Evolutionary conservation across 2,888 invertebrate genomes (phyloP).

Genomic region (Dynastes maya): DNA sequence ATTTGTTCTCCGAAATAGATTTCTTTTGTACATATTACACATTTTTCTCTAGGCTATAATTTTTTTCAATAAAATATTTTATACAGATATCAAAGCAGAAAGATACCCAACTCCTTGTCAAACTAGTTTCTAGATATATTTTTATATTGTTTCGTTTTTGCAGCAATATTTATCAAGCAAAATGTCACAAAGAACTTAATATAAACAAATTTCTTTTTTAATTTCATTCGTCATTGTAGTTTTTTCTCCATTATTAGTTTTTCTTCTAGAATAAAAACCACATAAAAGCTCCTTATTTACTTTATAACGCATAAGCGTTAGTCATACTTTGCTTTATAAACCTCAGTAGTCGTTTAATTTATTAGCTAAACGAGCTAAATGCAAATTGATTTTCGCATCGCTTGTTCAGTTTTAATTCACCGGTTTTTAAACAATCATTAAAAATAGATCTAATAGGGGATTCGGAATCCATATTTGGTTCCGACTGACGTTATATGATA

Average conservation of each 20-base stretch:
- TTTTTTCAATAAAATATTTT: constrained; percentile 1
- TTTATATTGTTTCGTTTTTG: neutral
- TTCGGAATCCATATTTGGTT: too few species aligned
- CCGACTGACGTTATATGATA: too few species aligned
- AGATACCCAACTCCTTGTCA: constrained; percentile 24
- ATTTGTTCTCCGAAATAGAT: too few species aligned
- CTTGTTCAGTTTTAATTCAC: too few species aligned
- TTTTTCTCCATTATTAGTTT: too few species aligned
- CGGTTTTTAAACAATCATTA: too few species aligned
- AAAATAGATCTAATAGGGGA: too few species aligned
- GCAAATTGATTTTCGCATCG: neutral
- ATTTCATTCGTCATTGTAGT: too few species aligned
- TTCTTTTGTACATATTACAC: too few species aligned
- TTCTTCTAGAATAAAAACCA: too few species aligned
- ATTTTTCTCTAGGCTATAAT: neutral
- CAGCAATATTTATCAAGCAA: neutral
- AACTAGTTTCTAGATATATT: constrained; percentile 20
- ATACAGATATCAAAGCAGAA: neutral
- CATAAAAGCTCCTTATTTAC: too few species aligned
- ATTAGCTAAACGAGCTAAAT: neutral
- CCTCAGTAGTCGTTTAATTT: neutral
- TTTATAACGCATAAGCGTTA: neutral
- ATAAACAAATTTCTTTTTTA: too few species aligned
- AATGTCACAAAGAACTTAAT: neutral
- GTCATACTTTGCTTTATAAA: constrained; percentile 11